Percentiles rank a stretch among this genome's conserved stretches.
Conservation (phyloP, 2,797 vertebrate species). For the Spinibarbus caldwelli region DNA sequence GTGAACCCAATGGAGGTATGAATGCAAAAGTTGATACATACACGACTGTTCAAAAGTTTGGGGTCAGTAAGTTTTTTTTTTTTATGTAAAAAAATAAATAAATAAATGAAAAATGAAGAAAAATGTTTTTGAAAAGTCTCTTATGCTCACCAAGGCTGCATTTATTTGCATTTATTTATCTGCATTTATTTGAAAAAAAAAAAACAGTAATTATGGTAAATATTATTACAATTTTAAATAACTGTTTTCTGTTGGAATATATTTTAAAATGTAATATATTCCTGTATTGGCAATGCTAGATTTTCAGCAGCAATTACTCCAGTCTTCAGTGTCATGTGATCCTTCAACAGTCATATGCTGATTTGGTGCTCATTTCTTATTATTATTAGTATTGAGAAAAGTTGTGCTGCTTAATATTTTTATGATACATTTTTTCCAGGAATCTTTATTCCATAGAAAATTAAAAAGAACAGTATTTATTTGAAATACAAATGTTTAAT, state of each 20-base stretch:
- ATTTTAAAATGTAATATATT: not conserved
- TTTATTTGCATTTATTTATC: not conserved
- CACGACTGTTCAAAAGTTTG: not conserved
- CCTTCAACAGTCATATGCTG: not conserved
- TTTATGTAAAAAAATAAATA: too few relatives aligned
- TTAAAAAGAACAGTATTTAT: not conserved
- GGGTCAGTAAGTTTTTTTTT: not conserved
- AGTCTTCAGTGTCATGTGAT: not conserved
- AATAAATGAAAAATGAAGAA: too few relatives aligned
- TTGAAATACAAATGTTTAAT: not conserved
- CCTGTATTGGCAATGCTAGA: not conserved
- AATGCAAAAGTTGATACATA: not conserved
- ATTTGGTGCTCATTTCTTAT: not conserved
- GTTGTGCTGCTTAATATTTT: not conserved
- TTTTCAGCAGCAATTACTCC: not conserved
- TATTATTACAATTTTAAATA: not conserved
- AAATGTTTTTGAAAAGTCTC: not conserved
- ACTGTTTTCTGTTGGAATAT: not conserved
- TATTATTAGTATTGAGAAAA: not conserved
- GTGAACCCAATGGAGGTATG: constrained; percentile 99
- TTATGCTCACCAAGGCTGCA: not conserved
- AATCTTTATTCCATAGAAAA: not conserved
- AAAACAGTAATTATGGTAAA: not conserved
- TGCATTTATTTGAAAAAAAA: too few relatives aligned
- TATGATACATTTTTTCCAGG: not conserved